Evolutionary conservation across 2,113 vertebrate species (phyloP).

Genomic region (Gopherus evgoodei): DNA sequence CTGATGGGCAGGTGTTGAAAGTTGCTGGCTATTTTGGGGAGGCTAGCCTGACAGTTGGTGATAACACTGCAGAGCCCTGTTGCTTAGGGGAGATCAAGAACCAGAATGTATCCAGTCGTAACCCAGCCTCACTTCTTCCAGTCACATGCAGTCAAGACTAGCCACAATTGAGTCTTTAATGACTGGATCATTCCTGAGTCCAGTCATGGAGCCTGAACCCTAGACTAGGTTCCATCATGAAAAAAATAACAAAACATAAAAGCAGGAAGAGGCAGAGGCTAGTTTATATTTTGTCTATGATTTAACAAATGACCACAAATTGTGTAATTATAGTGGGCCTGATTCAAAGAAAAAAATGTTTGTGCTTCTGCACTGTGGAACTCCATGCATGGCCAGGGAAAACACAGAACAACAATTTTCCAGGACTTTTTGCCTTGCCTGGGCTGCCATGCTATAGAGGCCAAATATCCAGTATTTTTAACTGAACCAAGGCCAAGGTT

Average conservation of each 20-base stretch:
- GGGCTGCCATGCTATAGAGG: conserved; percentile 67
- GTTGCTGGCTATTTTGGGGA: neutral
- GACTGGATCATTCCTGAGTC: neutral
- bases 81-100: neutral
- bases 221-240: neutral
- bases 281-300: conserved; percentile 44
- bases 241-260: neutral
- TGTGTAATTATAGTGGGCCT: conserved; percentile 55
- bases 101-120: neutral
- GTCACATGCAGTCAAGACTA: neutral
- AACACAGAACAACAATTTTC: conserved; percentile 78
- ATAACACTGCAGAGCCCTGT: neutral
- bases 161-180: neutral
- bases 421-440: conserved; percentile 74
- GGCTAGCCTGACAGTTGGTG: neutral
- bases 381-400: conserved; percentile 73
- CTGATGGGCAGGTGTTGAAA: neutral
- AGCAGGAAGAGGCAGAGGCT: neutral
- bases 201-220: neutral
- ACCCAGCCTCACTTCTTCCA: neutral
- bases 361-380: conserved; percentile 68
- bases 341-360: conserved; percentile 72
- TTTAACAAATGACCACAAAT: conserved; percentile 61
- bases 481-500: conserved; percentile 61
- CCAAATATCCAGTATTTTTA: conserved; percentile 69